Conservation (phyloP, 1,140 invertebrate species). For the Camponotus vicinus region DNA sequence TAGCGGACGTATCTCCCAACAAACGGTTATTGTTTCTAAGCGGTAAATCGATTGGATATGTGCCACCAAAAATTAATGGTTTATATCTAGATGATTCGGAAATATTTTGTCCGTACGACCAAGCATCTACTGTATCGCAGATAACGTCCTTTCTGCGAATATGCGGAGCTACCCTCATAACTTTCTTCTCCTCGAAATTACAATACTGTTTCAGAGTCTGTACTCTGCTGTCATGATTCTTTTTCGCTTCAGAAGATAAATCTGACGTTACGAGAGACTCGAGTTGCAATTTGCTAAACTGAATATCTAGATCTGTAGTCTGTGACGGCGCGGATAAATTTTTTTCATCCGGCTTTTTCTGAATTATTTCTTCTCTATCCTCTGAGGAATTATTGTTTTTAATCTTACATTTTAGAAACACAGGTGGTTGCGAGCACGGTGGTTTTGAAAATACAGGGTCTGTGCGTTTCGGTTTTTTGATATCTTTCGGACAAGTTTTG, state of each 20-base stretch:
- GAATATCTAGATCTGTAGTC: conserved; percentile 85
- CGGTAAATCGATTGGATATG: conserved; percentile 92
- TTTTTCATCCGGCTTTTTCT: conserved; percentile 28
- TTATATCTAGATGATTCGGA: conserved; percentile 82
- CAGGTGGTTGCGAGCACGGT: conserved; percentile 75
- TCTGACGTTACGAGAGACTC: conserved; percentile 70
- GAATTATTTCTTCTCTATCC: conserved; percentile 45
- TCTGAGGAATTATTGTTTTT: conserved; percentile 59
- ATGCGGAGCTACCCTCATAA: conserved; percentile 83
- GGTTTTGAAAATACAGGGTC: conserved; percentile 74
- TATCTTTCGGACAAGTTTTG: conserved; percentile 47
- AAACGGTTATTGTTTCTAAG: conserved; percentile 70
- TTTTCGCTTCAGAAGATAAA: conserved; percentile 60
- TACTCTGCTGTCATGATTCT: conserved; percentile 8
- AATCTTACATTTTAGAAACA: conserved; percentile 81
- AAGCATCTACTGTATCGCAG: conserved; percentile 88
- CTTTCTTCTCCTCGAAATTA: conserved; percentile 83
- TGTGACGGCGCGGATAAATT: conserved; percentile 14
- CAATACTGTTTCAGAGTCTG: conserved; percentile 82
- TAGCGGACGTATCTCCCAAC: conserved; percentile 43
- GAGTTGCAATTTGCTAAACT: conserved; percentile 77
- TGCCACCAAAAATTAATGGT: conserved; percentile 92
- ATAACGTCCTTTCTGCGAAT: conserved; percentile 87
- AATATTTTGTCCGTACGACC: conserved; percentile 78
- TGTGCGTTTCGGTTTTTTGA: conserved; percentile 70